Base-by-base conservation (phyloP, 2,113 vertebrate genomes). In the Xiphophorus couchianus region DNA sequence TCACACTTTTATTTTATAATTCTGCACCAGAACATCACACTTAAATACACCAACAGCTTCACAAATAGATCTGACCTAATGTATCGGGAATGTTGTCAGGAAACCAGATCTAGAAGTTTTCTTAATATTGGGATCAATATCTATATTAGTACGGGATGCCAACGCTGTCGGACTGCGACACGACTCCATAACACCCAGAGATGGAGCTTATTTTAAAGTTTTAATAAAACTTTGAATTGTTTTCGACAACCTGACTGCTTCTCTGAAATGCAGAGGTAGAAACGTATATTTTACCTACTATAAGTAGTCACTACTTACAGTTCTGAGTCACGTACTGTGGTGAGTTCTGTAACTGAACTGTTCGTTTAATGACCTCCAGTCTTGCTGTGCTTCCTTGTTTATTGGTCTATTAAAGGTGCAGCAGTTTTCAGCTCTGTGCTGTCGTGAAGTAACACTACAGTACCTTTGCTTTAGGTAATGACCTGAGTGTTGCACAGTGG, bases 381-480 rank as follows among this genome's bases (percentile, higher is more conserved):
- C 5, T 25, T 35, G 62, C 11, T 60, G 35, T 37, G 62, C 2
- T 14, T 73, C 44, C 44, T 27, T 69, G 68, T 72, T 44, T 65
- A 8, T 60, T 0, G 14, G 44, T 44, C 8, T 58, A 11, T 80
- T 64, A 27, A 73, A 73, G 76, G 51, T 76, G 66, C 31, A 66
- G 58, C 30, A 19, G 13, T 29, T 0, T 12, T 37, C 30, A 25
- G 75, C 77, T 87, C 83, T 31, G 83, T 28, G 77, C 42, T 73
- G 77, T 84, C 62, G 69, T 67, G 64, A 76, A 39, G 77, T 22
- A 71, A 28, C 69, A 67, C 65, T 73, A 30, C 67, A 64, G 62
- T 4, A 3, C 58, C 68, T 35, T 27, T 78, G 70, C 76, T 81
- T 80, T 67, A 79, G 51, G 48, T 84, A 86, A 86, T 78, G 69